A percentile compares a stretch with the other conserved stretches of the same genome.
phyloP scores from a whole-genome alignment of 2,888 invertebrate genomes.

The Cancer borealis region DNA sequence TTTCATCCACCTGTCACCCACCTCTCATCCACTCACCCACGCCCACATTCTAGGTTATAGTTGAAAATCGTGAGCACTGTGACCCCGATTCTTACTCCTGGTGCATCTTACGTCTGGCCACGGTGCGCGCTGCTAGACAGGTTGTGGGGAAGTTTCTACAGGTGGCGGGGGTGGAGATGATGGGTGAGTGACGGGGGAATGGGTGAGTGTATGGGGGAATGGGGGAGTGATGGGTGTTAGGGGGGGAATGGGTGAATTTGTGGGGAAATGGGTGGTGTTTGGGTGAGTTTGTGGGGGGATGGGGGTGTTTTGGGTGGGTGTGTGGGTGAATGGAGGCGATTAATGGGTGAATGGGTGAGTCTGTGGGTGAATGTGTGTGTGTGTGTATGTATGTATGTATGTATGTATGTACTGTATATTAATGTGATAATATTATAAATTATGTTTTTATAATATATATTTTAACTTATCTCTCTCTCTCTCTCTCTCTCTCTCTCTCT shows the following conservation, averaged over 20 bases:
- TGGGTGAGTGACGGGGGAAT: slow-evolving; percentile 83
- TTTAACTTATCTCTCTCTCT: too few species aligned
- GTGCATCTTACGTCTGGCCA: slow-evolving; percentile 94
- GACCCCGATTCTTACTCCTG: slow-evolving; percentile 98
- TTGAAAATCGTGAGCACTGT: slow-evolving; percentile 91
- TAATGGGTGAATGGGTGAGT: too few species aligned
- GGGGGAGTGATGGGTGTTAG: too few species aligned
- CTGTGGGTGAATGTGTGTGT: not conserved
- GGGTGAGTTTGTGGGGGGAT: not conserved
- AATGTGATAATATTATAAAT: too few species aligned
- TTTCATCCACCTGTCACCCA: not conserved
- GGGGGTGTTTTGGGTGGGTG: too few species aligned
- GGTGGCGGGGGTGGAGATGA: slow-evolving; percentile 92
- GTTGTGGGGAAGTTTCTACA: slow-evolving; percentile 93
- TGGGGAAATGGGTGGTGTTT: too few species aligned
- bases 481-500: too few species aligned
- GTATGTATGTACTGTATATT: too few species aligned
- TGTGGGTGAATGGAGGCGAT: too few species aligned
- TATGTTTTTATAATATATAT: too few species aligned
- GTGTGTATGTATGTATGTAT: not conserved
- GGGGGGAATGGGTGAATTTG: too few species aligned
- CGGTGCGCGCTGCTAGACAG: slow-evolving; percentile 90
- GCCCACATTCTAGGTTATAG: slow-evolving; percentile 77
- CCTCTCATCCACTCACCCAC: not conserved
- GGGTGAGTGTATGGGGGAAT: not conserved